A percentile compares a stretch with the other conserved stretches of the same genome.
Conservation (phyloP, 2,888 invertebrate species). For the Apotomis betuletana region DNA sequence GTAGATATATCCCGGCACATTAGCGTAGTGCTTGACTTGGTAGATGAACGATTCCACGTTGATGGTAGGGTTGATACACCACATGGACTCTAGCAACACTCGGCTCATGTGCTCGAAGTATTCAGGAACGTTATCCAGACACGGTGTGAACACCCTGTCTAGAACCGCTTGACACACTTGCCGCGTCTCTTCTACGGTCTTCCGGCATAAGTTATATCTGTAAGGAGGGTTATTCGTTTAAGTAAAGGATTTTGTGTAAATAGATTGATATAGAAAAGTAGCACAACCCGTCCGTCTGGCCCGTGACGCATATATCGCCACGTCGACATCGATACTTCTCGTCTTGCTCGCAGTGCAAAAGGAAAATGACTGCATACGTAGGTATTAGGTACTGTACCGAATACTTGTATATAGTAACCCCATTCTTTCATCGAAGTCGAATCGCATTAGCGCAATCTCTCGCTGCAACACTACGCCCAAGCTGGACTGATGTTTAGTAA, state of each 20-base stretch:
- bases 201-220: constrained; percentile 88
- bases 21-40: constrained; percentile 81
- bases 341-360: too few species aligned
- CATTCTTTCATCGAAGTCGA: too few species aligned
- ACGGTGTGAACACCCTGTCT: constrained; percentile 85
- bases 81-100: constrained; percentile 87
- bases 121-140: constrained; percentile 82
- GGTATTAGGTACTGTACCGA: too few species aligned
- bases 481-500: too few species aligned
- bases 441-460: too few species aligned
- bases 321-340: too few species aligned
- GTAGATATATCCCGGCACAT: constrained; percentile 83
- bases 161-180: constrained; percentile 83
- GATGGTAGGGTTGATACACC: constrained; percentile 86
- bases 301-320: too few species aligned
- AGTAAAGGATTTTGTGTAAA: neutral
- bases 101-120: constrained; percentile 86
- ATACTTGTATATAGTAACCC: too few species aligned
- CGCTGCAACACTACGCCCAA: too few species aligned
- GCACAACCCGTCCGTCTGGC: too few species aligned
- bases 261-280: neutral
- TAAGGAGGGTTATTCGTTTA: constrained; percentile 40
- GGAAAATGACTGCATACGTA: too few species aligned
- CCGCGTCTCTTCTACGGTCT: constrained; percentile 85
- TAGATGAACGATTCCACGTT: constrained; percentile 78